Percentiles rank a stretch among this genome's conserved stretches.
These are phyloP conservation scores for Psittacula derbiana DNA, from an alignment of 2,797 vertebrate genomes.

Conservation along the genomic window DNA sequence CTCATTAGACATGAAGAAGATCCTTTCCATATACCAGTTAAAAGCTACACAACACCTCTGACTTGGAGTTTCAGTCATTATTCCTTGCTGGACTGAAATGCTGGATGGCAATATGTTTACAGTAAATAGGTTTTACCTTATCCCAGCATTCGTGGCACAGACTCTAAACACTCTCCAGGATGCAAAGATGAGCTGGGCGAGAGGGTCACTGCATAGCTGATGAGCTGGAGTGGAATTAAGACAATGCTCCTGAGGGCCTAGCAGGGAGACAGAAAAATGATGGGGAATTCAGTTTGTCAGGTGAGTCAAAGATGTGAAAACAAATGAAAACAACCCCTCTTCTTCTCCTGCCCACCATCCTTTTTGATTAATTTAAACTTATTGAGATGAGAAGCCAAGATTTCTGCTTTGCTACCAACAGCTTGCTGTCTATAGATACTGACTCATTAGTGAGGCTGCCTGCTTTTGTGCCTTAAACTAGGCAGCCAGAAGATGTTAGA, in stretches of 20 bases:
- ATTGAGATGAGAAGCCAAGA: slow-evolving; percentile 46
- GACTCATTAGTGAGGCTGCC: slow-evolving; percentile 41
- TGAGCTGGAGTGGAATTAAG: background rate
- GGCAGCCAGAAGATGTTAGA: slow-evolving; percentile 38
- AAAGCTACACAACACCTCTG: background rate
- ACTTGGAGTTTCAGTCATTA: background rate
- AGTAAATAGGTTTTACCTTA: background rate
- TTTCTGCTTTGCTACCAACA: slow-evolving; percentile 44
- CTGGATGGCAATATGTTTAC: background rate
- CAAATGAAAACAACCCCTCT: slow-evolving; percentile 43
- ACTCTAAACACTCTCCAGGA: background rate
- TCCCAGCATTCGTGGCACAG: background rate
- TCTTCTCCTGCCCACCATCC: slow-evolving; percentile 19
- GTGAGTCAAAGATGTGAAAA: slow-evolving; percentile 35
- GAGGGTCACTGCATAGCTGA: background rate
- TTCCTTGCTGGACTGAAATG: background rate
- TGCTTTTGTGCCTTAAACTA: slow-evolving; percentile 53
- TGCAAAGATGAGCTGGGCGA: background rate
- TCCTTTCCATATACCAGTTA: background rate
- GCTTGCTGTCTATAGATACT: slow-evolving; percentile 35
- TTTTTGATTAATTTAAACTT: slow-evolving; percentile 54
- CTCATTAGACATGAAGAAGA: slow-evolving; percentile 12
- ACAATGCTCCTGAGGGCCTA: background rate
- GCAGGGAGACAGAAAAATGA: slow-evolving; percentile 7
- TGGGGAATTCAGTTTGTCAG: slow-evolving; percentile 46